A percentile compares a stretch with the other conserved stretches of the same genome.
Conservation (phyloP, 2,888 invertebrate genomes). For the Ctena decussata region DNA sequence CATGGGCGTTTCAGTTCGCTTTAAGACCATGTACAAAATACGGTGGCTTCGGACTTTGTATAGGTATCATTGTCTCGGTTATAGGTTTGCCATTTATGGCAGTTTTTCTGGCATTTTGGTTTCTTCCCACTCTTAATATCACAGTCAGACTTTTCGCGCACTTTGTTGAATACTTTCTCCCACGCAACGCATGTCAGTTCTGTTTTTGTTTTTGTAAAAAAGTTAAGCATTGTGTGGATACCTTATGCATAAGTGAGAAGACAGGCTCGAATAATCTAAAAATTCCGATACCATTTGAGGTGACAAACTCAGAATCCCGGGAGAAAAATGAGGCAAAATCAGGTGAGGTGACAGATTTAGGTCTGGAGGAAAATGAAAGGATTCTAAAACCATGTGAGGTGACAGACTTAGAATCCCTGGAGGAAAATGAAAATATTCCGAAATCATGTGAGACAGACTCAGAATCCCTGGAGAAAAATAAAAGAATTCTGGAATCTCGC, state of each 20-base stretch:
- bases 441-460: background rate
- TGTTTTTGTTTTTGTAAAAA: no score
- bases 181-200: conserved; percentile 33
- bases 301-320: no score
- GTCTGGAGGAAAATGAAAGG: no score
- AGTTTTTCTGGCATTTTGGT: conserved; percentile 77
- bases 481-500: conserved; percentile 30
- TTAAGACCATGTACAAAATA: conserved; percentile 80
- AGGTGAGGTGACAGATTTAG: no score
- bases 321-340: no score
- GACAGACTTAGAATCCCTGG: no score
- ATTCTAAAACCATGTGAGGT: no score
- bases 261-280: no score
- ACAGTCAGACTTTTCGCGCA: conserved; percentile 77
- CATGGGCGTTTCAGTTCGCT: conserved; percentile 71
- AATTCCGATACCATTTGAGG: no score
- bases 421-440: background rate
- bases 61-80: conserved; percentile 78
- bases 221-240: no score
- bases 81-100: conserved; percentile 72
- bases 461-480: conserved; percentile 58
- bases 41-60: conserved; percentile 76
- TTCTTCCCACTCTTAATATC: conserved; percentile 81
- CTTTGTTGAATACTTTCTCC: conserved; percentile 69
- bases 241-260: no score